Percentiles rank a stretch among this genome's conserved stretches.
phyloP scores from a whole-genome alignment of 2,888 invertebrate species.

The Bellardia bayeri region DNA sequence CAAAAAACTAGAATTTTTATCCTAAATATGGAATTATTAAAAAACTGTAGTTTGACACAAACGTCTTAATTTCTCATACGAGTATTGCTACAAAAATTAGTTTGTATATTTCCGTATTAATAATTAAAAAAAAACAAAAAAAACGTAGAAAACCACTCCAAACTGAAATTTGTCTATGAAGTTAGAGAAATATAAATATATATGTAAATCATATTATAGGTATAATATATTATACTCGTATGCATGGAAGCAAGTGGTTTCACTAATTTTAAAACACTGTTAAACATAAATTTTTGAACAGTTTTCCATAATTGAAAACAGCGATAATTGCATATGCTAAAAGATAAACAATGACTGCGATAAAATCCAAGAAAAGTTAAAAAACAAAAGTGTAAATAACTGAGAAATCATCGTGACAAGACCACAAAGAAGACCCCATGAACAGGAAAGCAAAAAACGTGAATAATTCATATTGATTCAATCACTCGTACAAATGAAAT shows the following conservation, averaged over 20 bases:
- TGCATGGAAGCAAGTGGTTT: background rate
- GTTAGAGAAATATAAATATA: too few relatives aligned
- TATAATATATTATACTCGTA: too few relatives aligned
- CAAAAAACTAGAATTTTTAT: background rate
- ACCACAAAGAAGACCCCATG: background rate
- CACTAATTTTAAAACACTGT: background rate
- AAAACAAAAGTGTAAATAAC: conserved; percentile 12
- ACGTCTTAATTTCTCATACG: background rate
- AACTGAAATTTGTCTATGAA: too few relatives aligned
- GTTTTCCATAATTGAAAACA: background rate
- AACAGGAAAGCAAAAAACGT: background rate
- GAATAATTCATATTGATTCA: conserved; percentile 15
- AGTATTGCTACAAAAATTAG: background rate
- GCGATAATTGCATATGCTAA: background rate
- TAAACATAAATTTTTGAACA: background rate
- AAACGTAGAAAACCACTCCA: background rate
- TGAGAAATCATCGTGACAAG: conserved; percentile 10
- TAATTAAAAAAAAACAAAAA: too few relatives aligned
- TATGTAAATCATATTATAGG: too few relatives aligned
- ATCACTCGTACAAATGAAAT: background rate
- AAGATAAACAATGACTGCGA: background rate
- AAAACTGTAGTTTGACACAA: background rate
- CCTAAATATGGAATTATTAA: background rate
- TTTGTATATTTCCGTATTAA: background rate
- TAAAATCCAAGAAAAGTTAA: background rate